Conservation (phyloP, 2,113 vertebrate species). For the Paracanthobrama guichenoti region DNA sequence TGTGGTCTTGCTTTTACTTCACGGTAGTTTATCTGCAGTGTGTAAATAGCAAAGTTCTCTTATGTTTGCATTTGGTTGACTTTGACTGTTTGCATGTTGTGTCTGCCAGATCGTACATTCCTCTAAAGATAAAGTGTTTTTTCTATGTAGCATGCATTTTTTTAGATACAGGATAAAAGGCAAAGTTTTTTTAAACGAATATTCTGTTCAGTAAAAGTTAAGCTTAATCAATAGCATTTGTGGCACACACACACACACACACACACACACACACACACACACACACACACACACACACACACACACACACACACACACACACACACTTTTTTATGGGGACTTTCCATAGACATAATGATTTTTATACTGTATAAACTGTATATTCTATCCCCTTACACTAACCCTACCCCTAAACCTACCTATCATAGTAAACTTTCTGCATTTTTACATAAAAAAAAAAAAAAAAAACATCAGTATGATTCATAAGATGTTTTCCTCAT, state of each 20-base stretch:
- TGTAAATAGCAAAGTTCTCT: constrained; percentile 70
- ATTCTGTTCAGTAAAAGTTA: neutral
- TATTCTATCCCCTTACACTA: no score
- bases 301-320: no score
- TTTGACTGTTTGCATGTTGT: constrained; percentile 50
- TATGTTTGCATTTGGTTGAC: constrained; percentile 72
- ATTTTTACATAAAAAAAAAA: no score
- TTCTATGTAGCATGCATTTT: neutral
- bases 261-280: no score
- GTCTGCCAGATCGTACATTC: constrained; percentile 11
- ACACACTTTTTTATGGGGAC: no score
- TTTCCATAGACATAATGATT: no score
- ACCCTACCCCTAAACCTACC: no score
- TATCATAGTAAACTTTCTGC: no score
- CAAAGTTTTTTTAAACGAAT: neutral
- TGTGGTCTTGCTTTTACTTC: constrained; percentile 67
- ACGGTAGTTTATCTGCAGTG: constrained; percentile 69
- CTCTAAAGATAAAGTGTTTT: neutral
- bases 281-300: no score
- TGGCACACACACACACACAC: neutral
- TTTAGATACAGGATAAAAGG: neutral
- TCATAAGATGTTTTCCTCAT: no score
- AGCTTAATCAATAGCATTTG: neutral
- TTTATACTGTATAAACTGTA: no score
- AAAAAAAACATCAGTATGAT: no score